phyloP scores from a whole-genome alignment of 2,113 vertebrate species.

The Bettongia penicillata region DNA sequence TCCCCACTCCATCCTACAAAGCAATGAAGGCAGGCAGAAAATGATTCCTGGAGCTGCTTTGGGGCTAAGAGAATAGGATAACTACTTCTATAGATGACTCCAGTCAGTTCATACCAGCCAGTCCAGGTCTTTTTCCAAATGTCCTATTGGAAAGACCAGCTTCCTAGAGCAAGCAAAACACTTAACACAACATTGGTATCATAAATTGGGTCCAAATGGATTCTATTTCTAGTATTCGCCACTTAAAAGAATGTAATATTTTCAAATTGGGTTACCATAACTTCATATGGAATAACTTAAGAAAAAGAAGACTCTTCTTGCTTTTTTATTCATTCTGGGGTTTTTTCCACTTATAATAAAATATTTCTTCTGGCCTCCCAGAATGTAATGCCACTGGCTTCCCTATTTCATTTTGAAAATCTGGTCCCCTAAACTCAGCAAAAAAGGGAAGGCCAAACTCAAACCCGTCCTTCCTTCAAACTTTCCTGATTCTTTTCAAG shows the following conservation, averaged over 20 bases:
- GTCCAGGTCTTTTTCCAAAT: not conserved
- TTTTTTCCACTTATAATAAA: not conserved
- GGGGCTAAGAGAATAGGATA: not conserved
- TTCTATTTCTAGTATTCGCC: conserved; percentile 34
- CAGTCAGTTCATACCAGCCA: not conserved
- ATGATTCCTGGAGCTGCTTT: conserved; percentile 39
- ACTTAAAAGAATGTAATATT: conserved; percentile 5
- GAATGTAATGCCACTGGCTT: not conserved
- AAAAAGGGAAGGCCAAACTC: not conserved
- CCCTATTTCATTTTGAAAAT: not conserved
- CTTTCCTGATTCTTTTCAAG: not conserved
- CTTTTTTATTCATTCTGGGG: not conserved
- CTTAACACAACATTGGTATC: not conserved
- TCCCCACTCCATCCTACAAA: conserved; percentile 54
- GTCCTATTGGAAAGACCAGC: conserved; percentile 6
- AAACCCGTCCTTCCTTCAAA: not conserved
- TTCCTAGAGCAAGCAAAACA: conserved; percentile 17
- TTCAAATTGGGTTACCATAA: not conserved
- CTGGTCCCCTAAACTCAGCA: not conserved
- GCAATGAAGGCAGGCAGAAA: conserved; percentile 65
- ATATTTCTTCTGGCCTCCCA: not conserved
- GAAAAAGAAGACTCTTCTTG: not conserved
- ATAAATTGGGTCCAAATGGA: not conserved
- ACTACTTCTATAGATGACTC: not conserved
- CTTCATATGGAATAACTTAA: not conserved